Evolutionary conservation across 2,797 vertebrate genomes (phyloP).

Genomic region (Phrynocephalus forsythii): DNA sequence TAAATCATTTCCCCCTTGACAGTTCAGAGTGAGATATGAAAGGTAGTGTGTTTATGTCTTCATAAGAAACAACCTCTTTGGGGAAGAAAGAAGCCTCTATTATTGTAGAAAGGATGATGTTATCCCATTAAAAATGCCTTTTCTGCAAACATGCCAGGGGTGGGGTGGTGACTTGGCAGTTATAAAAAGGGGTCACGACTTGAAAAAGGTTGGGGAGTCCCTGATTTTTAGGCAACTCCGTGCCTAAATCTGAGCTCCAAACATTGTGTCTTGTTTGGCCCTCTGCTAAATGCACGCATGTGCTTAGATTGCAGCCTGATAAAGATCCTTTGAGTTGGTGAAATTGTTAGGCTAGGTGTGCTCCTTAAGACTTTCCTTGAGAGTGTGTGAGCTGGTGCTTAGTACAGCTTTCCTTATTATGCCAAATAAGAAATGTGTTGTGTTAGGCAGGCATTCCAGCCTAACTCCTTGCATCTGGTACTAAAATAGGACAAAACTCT

Average conservation of each 20-base stretch:
- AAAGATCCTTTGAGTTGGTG: neutral
- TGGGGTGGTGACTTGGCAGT: neutral
- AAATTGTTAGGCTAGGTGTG: neutral
- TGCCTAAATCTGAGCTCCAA: no score
- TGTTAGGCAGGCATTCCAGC: neutral
- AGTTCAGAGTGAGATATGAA: no score
- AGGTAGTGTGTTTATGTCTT: no score
- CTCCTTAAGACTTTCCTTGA: neutral
- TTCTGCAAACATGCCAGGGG: no score
- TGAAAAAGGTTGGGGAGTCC: neutral
- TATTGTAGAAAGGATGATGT: no score
- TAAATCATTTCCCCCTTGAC: no score
- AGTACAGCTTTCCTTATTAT: neutral
- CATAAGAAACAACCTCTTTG: no score
- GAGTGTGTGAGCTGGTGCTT: neutral
- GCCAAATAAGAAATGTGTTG: neutral
- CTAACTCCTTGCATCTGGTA: neutral
- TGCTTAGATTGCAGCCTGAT: neutral
- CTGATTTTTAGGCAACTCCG: no score
- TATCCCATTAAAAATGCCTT: no score
- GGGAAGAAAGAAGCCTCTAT: no score
- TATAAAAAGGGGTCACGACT: no score
- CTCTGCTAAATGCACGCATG: neutral
- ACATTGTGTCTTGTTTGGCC: no score
- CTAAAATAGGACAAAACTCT: neutral